A percentile compares a stretch with the other conserved stretches of the same genome.
Evolutionary conservation across 1,140 invertebrate genomes (phyloP).

Genomic region (Drosophila equinoxialis): DNA sequence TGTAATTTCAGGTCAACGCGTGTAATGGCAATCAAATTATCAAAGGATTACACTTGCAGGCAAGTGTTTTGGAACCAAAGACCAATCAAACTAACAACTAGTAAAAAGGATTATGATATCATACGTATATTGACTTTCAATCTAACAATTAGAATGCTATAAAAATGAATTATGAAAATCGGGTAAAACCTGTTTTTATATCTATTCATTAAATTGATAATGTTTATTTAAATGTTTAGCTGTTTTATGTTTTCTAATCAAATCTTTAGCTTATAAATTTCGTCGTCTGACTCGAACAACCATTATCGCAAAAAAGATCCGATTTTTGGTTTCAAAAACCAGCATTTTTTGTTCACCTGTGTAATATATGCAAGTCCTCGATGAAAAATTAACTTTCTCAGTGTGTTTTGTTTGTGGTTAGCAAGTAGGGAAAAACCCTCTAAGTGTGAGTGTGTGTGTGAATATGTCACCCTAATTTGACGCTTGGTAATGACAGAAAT

Average conservation of each 20-base stretch:
- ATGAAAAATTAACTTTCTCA: neutral
- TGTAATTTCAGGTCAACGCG: conserved; percentile 42
- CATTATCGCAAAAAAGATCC: too few relatives aligned
- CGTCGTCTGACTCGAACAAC: too few relatives aligned
- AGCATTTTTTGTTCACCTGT: neutral
- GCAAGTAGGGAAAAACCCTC: neutral
- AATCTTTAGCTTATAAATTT: too few relatives aligned
- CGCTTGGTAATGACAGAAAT: conserved; percentile 53
- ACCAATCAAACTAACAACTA: neutral
- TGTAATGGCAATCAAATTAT: conserved; percentile 56
- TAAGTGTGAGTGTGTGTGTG: conserved; percentile 27
- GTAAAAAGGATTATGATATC: too few relatives aligned
- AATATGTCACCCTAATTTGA: conserved; percentile 40
- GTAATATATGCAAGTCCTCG: neutral
- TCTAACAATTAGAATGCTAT: too few relatives aligned
- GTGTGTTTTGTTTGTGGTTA: neutral
- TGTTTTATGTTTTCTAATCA: too few relatives aligned
- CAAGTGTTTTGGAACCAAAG: neutral
- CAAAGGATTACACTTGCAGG: conserved; percentile 39
- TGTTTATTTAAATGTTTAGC: too few relatives aligned
- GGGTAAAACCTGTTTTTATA: too few relatives aligned
- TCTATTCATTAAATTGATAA: too few relatives aligned
- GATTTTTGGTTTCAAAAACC: too few relatives aligned
- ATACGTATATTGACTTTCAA: too few relatives aligned
- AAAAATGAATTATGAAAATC: too few relatives aligned